These are phyloP conservation scores for Ptiloglossa arizonensis DNA, from an alignment of 1,140 invertebrate genomes.

Conservation along the genomic window DNA sequence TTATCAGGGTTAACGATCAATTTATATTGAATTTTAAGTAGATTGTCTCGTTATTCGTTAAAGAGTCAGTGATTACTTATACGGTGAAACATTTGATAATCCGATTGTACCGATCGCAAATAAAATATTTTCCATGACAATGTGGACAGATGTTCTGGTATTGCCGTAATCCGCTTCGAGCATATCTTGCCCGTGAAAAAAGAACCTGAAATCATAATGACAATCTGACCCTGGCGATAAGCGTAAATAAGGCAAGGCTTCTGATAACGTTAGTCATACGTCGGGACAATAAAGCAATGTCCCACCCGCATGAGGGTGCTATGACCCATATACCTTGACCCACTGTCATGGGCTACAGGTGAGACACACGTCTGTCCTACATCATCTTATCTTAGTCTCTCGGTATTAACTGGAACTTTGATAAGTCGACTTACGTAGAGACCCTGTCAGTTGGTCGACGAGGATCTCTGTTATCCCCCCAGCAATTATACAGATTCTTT, in stretches of 20 bases:
- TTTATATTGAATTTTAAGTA: too few relatives aligned
- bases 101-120: neutral
- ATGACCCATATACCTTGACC: constrained; percentile 81
- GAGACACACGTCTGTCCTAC: constrained; percentile 62
- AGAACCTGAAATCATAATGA: constrained; percentile 35
- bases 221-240: constrained; percentile 66
- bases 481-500: neutral
- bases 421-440: constrained; percentile 54
- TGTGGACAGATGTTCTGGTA: too few relatives aligned
- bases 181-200: constrained; percentile 39
- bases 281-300: constrained; percentile 72
- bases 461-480: neutral
- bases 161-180: neutral
- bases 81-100: too few relatives aligned
- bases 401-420: constrained; percentile 51
- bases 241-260: constrained; percentile 72
- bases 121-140: neutral
- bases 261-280: constrained; percentile 69
- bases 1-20: too few relatives aligned
- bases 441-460: neutral
- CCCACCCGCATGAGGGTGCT: constrained; percentile 80
- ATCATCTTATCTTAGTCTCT: constrained; percentile 68
- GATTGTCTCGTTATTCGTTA: too few relatives aligned
- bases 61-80: too few relatives aligned
- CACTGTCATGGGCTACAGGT: constrained; percentile 75